These are phyloP conservation scores for Acleris literana DNA, from an alignment of 2,888 invertebrate genomes.

Conservation along the genomic window DNA sequence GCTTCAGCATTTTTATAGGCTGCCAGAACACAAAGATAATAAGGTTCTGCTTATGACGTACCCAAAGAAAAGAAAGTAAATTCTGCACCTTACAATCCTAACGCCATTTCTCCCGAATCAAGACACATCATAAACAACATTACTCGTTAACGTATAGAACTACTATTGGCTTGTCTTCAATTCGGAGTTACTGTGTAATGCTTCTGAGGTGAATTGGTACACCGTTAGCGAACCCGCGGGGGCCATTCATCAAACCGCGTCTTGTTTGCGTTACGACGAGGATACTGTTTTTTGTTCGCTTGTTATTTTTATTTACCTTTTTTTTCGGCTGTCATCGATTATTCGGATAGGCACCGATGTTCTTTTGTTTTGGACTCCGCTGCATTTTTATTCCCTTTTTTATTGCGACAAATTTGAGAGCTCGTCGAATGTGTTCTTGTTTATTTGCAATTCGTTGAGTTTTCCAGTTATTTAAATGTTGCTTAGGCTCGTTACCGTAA, in stretches of 20 bases:
- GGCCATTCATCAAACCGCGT: constrained; percentile 67
- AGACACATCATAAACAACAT: too few relatives aligned
- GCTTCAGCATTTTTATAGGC: background rate
- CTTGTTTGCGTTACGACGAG: constrained; percentile 61
- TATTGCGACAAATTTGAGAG: too few relatives aligned
- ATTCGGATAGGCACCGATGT: constrained; percentile 1
- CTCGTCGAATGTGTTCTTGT: background rate
- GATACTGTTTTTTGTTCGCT: constrained; percentile 62
- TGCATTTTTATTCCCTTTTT: too few relatives aligned
- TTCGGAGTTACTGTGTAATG: too few relatives aligned
- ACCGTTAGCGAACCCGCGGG: constrained; percentile 55
- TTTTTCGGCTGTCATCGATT: constrained; percentile 30
- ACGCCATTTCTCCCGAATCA: too few relatives aligned
- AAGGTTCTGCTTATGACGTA: constrained; percentile 36
- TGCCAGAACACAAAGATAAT: constrained; percentile 22
- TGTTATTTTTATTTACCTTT: constrained; percentile 39
- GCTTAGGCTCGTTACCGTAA: background rate
- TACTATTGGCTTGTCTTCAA: too few relatives aligned
- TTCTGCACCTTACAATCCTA: too few relatives aligned
- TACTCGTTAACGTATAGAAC: too few relatives aligned
- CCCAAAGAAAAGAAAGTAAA: constrained; percentile 42
- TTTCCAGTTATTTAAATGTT: too few relatives aligned
- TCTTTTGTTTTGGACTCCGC: background rate
- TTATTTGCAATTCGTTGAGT: background rate
- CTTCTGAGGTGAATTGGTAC: constrained; percentile 38